Base-by-base conservation (phyloP, 2,888 invertebrate genomes). In the Lottia scabra region DNA sequence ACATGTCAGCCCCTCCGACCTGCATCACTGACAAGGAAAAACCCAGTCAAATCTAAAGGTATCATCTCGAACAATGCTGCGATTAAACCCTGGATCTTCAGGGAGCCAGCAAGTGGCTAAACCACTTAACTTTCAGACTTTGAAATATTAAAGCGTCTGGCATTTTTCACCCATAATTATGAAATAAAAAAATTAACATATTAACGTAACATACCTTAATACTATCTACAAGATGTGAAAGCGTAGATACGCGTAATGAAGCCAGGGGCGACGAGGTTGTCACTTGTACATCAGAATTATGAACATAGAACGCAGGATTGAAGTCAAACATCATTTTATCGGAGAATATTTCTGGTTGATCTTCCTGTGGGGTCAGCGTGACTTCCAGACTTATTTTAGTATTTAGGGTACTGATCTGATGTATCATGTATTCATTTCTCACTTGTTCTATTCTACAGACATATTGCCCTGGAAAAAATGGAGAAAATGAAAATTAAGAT, bases 281-380 rank as follows among this genome's bases (percentile, higher is more conserved):
- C 26, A 89, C 75, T 65, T 82, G 80, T 10, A 88, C 68, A 71
- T 87, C 87, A 2, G 80, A 48, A 65, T 84, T 85, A 75, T 84
- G 85, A 19, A 87, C 77, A 71, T 83, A 80, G 76, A 88, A 87
- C 26, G 87, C 83, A 19, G 89, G 89, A 38, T 84, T 70, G 73
- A 87, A 85, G 23, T 83, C 81, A 45, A 88, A 74, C 16, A 69
- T 74, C 27, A 83, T 56, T 1, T 77, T 73, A 6, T 68, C 65
- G 8, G 87, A 80, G n/a, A 65, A 65, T 23, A 88, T 75, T 74
- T 84, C 84, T 4, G 77, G 73, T 73, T 87, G 87, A 62, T 80
- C 83, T 26, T 83, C 81, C 65, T 77, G 71, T 23, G 72, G 64
- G 4, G 78, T 70, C 0, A 86, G 82, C 1, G 76, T 73, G 6